Base-by-base conservation (phyloP, 2,113 vertebrate genomes). In the Sorex fumeus region DNA sequence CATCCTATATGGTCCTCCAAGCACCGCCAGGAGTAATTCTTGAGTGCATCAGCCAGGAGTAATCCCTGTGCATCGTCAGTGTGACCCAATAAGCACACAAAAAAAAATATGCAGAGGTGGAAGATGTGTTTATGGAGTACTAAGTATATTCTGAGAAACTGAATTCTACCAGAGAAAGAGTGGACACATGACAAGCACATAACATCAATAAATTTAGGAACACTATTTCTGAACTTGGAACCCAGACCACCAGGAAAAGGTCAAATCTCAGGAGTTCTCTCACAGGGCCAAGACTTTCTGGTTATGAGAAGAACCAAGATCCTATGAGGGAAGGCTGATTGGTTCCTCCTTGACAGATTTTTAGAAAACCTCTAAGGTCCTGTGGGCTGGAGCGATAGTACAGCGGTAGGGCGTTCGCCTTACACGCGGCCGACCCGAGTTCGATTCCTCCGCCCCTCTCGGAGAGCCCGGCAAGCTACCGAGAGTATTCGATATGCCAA, bases 191-290 rank as follows among this genome's bases (percentile, higher is more conserved):
- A 66, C 72, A 89, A 16, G 27, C 67, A 93, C 62, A 34, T 92
- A 91, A 97, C 90, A 84, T 19, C 45, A 32, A 79, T 90, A 92
- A 72, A 92, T 86, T 94, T 86, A 91, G 80, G 90, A 77, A 27
- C 28, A 30, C 45, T 90, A n/a, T 84, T 32, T 76, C 67, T 93
- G 80, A 90, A 90, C 72, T 93, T 94, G 88, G 91, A 60, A 75
- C 27, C 32, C 25, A 30, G 30, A 74, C 72, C 60, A 74, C 78
- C 34, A 67, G 0, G 2, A 92, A 92, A 90, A 90, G 67, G 1
- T 84, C 78, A 86, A 91, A 69, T 84, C 92, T 84, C 84, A 70
- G 43, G 62, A 84, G 77, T 43, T 76, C 47, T 43, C 28, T 36
- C 43, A 87, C 27, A 62, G 53, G 36, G n/a, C 77, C 90, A 81